A percentile compares a stretch with the other conserved stretches of the same genome.
These are phyloP conservation scores for Drosophila mimetica DNA, from an alignment of 2,888 invertebrate species.

Conservation along the genomic window DNA sequence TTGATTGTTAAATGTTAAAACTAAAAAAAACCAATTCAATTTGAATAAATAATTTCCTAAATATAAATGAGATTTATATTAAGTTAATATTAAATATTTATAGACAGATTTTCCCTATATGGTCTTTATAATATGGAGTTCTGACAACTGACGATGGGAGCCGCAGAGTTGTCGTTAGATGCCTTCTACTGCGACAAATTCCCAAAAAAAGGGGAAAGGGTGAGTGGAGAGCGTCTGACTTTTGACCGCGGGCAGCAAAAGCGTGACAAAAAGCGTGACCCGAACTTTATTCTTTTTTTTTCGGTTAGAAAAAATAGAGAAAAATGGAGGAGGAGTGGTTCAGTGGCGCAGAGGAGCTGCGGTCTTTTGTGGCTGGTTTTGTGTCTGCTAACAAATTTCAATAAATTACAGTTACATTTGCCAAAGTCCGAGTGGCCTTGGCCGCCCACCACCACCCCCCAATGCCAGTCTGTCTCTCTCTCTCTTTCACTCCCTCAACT, in stretches of 20 bases:
- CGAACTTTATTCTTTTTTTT: constrained; percentile 55
- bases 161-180: constrained; percentile 8
- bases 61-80: too few relatives aligned
- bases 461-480: background rate
- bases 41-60: too few relatives aligned
- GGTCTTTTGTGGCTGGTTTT: constrained; percentile 58
- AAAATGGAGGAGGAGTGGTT: background rate
- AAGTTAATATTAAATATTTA: too few relatives aligned
- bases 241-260: constrained; percentile 64
- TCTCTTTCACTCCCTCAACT: background rate
- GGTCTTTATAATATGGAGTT: background rate
- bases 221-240: constrained; percentile 48
- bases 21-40: too few relatives aligned
- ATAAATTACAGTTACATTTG: constrained; percentile 78
- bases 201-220: background rate
- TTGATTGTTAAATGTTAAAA: too few relatives aligned
- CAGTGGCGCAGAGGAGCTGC: constrained; percentile 19
- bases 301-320: background rate
- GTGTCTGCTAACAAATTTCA: constrained; percentile 75
- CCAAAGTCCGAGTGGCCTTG: constrained; percentile 61
- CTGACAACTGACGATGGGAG: background rate
- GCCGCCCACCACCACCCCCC: background rate
- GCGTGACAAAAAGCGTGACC: constrained; percentile 72
- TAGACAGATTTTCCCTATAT: too few relatives aligned
- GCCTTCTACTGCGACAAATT: background rate